Conservation (phyloP, 1,140 invertebrate species). For the Drosophila pseudoobscura region DNA sequence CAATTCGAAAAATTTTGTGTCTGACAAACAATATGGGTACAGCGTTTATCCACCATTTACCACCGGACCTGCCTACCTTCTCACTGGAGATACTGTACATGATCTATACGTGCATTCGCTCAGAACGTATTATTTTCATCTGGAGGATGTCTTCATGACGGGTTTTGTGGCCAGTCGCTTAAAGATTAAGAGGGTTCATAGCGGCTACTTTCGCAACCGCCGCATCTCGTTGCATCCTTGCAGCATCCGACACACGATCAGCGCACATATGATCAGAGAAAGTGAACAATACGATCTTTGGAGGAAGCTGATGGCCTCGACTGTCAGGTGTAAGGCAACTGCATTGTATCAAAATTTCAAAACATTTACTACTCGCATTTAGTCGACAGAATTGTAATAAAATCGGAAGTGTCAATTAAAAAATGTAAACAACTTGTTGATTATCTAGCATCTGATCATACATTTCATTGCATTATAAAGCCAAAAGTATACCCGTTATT, state of each 20-base stretch:
- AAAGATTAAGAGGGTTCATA: constrained; percentile 89
- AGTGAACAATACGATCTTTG: constrained; percentile 95
- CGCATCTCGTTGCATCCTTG: constrained; percentile 91
- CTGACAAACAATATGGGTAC: constrained; percentile 88
- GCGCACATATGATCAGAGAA: constrained; percentile 95
- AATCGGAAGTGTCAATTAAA: no score
- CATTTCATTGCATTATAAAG: no score
- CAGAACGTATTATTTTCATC: constrained; percentile 90
- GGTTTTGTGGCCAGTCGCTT: constrained; percentile 92
- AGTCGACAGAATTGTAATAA: no score
- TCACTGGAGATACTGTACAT: constrained; percentile 88
- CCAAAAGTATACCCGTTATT: no score
- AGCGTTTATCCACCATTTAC: constrained; percentile 92
- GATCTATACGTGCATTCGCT: constrained; percentile 87
- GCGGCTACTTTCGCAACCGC: constrained; percentile 92
- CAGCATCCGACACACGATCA: constrained; percentile 91
- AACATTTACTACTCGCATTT: no score
- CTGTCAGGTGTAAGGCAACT: constrained; percentile 88
- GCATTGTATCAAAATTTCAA: no score
- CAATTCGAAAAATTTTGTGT: constrained; percentile 91
- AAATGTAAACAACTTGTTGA: no score
- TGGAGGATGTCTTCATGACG: constrained; percentile 95
- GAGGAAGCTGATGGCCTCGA: constrained; percentile 93
- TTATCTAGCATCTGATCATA: no score
- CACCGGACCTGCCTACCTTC: constrained; percentile 93